Evolutionary conservation across 2,797 vertebrate species (phyloP).

Genomic region (Luscinia luscinia): DNA sequence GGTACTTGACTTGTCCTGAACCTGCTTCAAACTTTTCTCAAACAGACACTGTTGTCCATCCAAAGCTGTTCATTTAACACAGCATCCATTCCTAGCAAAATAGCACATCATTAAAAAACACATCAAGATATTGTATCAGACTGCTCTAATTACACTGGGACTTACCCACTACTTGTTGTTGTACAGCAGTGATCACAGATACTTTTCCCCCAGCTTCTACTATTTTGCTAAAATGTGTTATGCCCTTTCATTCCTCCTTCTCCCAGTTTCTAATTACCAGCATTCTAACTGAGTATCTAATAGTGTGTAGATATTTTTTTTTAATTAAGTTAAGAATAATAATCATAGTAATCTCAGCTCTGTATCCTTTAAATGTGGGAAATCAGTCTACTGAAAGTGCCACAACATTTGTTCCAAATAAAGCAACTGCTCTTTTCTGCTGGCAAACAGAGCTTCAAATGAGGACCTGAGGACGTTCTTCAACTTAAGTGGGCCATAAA

Average conservation of each 20-base stretch:
- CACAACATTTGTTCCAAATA: not conserved
- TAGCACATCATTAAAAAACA: not conserved
- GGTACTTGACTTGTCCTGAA: not conserved
- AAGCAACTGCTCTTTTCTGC: not conserved
- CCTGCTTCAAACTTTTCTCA: not conserved
- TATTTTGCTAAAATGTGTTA: not conserved
- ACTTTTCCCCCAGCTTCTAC: not conserved
- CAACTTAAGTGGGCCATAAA: not conserved
- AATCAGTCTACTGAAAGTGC: not conserved
- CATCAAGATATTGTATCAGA: not conserved
- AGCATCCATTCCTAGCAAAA: not conserved
- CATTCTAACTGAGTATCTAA: not conserved
- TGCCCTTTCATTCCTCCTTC: not conserved
- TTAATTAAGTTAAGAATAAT: not conserved
- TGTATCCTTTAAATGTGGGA: not conserved
- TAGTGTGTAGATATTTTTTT: not conserved
- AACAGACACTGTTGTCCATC: accelerated
- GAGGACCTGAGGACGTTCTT: not conserved
- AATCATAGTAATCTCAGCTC: not conserved
- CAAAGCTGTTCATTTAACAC: not conserved
- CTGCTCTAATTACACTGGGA: not conserved
- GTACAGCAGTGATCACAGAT: not conserved
- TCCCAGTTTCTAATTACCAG: not conserved
- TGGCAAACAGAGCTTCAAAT: not conserved
- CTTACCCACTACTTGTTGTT: not conserved